Percentiles rank a stretch among this genome's conserved stretches.
phyloP scores from a whole-genome alignment of 2,797 vertebrate genomes.

The Taenioides sp. region DNA sequence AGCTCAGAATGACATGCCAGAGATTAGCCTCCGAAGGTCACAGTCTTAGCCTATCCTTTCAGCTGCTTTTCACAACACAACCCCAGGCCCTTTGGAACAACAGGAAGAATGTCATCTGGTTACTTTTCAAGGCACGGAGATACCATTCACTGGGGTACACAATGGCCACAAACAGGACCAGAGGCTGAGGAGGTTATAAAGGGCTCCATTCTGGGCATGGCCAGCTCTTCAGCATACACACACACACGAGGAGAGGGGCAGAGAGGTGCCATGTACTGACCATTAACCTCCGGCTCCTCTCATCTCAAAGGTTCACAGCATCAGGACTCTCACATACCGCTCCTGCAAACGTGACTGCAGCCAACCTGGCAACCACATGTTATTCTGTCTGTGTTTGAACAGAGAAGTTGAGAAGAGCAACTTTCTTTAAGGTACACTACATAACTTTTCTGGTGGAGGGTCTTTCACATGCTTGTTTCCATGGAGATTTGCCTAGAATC shows the following conservation, averaged over 20 bases:
- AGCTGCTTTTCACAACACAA: constrained; percentile 75
- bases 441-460: no score
- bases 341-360: constrained; percentile 24
- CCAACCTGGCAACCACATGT: constrained; percentile 3
- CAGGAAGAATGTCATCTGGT: constrained; percentile 81
- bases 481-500: no score
- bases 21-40: constrained; percentile 76
- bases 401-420: constrained; percentile 10
- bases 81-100: constrained; percentile 72
- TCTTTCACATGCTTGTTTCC: no score
- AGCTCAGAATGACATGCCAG: constrained; percentile 72
- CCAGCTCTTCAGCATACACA: constrained; percentile 57
- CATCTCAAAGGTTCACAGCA: constrained; percentile 35
- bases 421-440: neutral
- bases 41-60: constrained; percentile 69
- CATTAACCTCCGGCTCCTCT: constrained; percentile 42
- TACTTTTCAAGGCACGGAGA: constrained; percentile 76
- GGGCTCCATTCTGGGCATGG: constrained; percentile 66
- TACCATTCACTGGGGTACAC: constrained; percentile 75
- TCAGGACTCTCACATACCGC: constrained; percentile 12
- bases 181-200: constrained; percentile 75
- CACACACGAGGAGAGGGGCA: constrained; percentile 49
- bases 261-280: constrained; percentile 49
- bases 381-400: constrained; percentile 6
- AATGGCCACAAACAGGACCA: constrained; percentile 78